Evolutionary conservation across 1,140 invertebrate species (phyloP).

Genomic region (Drosophila kanapiae): DNA sequence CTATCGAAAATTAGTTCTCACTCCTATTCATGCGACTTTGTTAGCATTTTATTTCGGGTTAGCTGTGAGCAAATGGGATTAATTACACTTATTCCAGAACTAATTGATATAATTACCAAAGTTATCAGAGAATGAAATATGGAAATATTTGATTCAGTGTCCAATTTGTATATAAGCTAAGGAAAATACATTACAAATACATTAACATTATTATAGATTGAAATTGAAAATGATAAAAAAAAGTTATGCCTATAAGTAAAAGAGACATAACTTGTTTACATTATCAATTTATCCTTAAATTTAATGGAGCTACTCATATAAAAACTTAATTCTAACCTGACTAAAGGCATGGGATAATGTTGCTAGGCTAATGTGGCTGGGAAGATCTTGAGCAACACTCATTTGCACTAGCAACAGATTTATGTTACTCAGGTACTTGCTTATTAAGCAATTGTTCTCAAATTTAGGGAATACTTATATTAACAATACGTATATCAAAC

Average conservation of each 20-base stretch:
- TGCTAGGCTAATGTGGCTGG: neutral
- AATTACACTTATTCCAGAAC: neutral
- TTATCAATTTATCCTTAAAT: too few species aligned
- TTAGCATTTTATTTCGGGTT: neutral
- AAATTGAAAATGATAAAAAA: too few species aligned
- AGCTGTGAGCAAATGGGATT: neutral
- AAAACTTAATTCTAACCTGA: neutral
- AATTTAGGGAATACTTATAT: too few species aligned
- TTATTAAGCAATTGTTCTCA: too few species aligned
- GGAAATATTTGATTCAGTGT: neutral
- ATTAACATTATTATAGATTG: neutral
- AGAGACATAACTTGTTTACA: too few species aligned
- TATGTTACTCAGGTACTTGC: too few species aligned
- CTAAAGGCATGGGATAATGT: neutral
- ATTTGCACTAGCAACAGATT: neutral
- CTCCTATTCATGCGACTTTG: slow-evolving; percentile 28
- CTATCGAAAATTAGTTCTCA: slow-evolving; percentile 41
- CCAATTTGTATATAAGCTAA: neutral
- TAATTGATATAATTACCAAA: slow-evolving; percentile 13
- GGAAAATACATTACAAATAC: neutral
- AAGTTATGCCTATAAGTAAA: too few species aligned
- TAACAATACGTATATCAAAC: too few species aligned
- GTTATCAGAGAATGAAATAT: slow-evolving; percentile 5
- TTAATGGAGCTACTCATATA: neutral
- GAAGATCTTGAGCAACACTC: neutral